Evolutionary conservation across 53 echinoderm and acorn worm genomes (phyloP).

Genomic region (Pentamera pediparva): DNA sequence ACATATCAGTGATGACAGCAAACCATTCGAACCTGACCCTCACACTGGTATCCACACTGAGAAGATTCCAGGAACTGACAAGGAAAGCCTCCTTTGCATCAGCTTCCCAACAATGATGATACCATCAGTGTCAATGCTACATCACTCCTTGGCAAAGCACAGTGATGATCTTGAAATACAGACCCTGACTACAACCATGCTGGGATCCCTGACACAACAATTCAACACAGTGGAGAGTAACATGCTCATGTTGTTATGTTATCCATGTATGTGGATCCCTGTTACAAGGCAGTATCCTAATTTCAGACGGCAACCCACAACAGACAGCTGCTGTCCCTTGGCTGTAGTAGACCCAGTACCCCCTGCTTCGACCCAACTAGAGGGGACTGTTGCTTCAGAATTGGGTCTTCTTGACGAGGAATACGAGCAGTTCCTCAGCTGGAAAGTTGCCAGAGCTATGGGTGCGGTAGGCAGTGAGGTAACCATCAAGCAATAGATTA

Average conservation of each 20-base stretch:
- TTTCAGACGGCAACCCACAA: not conserved
- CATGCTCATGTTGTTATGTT: not conserved
- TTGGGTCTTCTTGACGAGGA: not conserved
- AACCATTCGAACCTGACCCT: constrained; percentile 21
- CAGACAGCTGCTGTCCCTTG: not conserved
- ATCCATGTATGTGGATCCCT: not conserved
- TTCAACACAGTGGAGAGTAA: not conserved
- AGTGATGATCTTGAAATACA: not conserved
- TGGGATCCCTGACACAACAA: not conserved
- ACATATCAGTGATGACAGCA: constrained; percentile 32
- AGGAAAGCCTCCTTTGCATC: constrained; percentile 2
- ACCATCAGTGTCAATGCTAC: constrained; percentile 7
- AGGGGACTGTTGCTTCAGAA: too few species aligned
- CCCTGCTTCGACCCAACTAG: too few species aligned
- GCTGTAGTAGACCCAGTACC: not conserved
- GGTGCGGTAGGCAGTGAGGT: not conserved
- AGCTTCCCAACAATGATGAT: constrained; percentile 10
- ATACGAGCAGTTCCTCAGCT: not conserved
- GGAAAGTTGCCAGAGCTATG: not conserved
- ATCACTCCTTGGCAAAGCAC: not conserved
- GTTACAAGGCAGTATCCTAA: not conserved
- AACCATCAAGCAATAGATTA: not conserved
- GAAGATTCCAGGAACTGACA: constrained; percentile 24
- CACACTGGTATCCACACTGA: constrained; percentile 8
- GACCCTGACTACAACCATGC: constrained; percentile 6